These are phyloP conservation scores for Podiceps cristatus DNA, from an alignment of 2,113 vertebrate genomes.

Conservation along the genomic window DNA sequence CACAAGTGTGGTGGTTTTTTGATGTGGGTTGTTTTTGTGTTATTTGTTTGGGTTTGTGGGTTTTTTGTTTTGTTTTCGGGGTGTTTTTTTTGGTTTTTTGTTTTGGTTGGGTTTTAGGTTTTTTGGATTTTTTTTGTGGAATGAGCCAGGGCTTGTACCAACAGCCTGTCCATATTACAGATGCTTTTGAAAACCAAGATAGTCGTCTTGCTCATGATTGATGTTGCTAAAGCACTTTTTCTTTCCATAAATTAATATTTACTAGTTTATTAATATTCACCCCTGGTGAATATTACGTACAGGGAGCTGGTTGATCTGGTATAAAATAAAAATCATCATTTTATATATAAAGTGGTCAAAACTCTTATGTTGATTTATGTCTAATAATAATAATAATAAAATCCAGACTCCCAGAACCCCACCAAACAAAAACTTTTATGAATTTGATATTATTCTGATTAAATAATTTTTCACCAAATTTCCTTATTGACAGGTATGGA, in stretches of 20 bases:
- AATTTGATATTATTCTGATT: background rate
- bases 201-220: background rate
- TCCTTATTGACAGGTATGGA: background rate
- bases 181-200: background rate
- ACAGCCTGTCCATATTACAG: background rate
- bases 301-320: background rate
- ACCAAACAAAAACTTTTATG: background rate
- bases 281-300: background rate
- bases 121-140: background rate
- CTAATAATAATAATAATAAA: background rate
- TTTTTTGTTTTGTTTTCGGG: background rate
- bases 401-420: background rate
- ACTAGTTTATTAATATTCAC: background rate
- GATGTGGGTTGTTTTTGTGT: too few relatives aligned
- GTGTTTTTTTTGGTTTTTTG: too few relatives aligned
- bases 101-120: too few relatives aligned
- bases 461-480: background rate
- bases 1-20: background rate
- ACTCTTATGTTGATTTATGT: background rate
- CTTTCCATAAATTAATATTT: background rate
- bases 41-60: too few relatives aligned
- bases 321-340: background rate
- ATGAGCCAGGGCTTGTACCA: background rate
- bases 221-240: background rate
- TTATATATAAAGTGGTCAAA: background rate